These are phyloP conservation scores for Hormiphora californensis DNA, from an alignment of 37 sponge, comb jelly and placozoan genomes.

Conservation along the genomic window DNA sequence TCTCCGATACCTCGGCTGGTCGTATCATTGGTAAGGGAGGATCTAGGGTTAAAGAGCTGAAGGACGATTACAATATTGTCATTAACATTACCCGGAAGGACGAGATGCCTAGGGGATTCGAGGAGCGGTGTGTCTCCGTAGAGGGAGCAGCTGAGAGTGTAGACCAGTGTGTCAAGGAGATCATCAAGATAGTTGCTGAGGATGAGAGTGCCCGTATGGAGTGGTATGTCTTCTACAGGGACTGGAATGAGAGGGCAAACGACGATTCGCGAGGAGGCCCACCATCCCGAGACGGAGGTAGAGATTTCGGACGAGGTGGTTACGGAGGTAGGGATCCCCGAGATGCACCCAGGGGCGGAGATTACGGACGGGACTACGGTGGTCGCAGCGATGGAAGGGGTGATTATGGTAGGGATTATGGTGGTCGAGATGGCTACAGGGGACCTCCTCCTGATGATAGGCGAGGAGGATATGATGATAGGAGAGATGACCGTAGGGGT, in stretches of 20 bases:
- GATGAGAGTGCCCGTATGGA: conserved; percentile 45
- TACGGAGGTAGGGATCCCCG: not conserved
- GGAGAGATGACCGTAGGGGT: not conserved
- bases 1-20: conserved; percentile 83
- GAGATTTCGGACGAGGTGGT: not conserved
- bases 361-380: conserved; percentile 1
- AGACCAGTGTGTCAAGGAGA: conserved; percentile 49
- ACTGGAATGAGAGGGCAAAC: not conserved
- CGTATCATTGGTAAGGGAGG: conserved; percentile 92
- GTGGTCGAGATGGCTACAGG: not conserved
- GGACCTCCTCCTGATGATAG: conserved; percentile 26
- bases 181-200: conserved; percentile 39
- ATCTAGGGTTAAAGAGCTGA: conserved; percentile 70
- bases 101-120: conserved; percentile 53
- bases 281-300: conserved; percentile 24
- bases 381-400: not conserved
- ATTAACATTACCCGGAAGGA: conserved; percentile 79
- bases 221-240: conserved; percentile 43
- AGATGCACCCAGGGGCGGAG: not conserved
- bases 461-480: not conserved
- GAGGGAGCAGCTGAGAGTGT: conserved; percentile 23
- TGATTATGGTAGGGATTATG: not conserved
- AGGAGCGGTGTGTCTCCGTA: conserved; percentile 72
- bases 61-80: conserved; percentile 65
- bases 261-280: too few species aligned